Evolutionary conservation across 2,888 invertebrate species (phyloP), one percentile per base, ranked within the genome.

Genomic region (Mesorhabditis belari): DNA sequence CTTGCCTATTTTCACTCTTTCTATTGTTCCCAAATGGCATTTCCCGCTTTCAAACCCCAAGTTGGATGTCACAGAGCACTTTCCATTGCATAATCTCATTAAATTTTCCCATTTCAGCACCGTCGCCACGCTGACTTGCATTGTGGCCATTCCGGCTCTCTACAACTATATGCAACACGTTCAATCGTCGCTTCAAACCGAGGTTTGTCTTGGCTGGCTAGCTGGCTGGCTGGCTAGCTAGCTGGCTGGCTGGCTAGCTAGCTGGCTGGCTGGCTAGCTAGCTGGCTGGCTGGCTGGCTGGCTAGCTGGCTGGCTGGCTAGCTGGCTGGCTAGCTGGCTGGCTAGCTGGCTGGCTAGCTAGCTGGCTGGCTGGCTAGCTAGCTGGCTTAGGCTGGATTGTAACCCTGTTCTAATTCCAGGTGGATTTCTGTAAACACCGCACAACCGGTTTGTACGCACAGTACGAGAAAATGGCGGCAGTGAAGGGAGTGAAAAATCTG

Each of bases 121-220:
- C 6, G 71, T 80, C 21, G 77, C 80, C 19, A 76, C 75, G 5
- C 58, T 79, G 53, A 75, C 77, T 12, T 76, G 76, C 55, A 74
- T 76, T 55, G 71, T 80, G 12, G 71, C 74, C 56, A 71, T 80
- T 51, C 80, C 80, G 21, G 71, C 77, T 61, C 66, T 80, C 49
- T 80, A 78, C 71, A 77, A 71, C 65, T 80, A 80, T 69, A 74
- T 79, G 67, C 77, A 77, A 54, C 69, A 71, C 58, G 75, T 80
- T 5, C 79, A 78, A 61, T 72, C 76, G 19, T 67, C 75, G 6
- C 70, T 80, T n/a, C 76, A 76, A 60, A 74, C 72, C 26, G 77
- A 77, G 70, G 67, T 77, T 23, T 29, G 58, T 54, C 1, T 1
- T 1, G 1, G 12, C 12, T 35, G 49, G 0, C 26, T 6, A 3